Conservation (phyloP, 2,113 vertebrate species). For the Upupa epops region DNA sequence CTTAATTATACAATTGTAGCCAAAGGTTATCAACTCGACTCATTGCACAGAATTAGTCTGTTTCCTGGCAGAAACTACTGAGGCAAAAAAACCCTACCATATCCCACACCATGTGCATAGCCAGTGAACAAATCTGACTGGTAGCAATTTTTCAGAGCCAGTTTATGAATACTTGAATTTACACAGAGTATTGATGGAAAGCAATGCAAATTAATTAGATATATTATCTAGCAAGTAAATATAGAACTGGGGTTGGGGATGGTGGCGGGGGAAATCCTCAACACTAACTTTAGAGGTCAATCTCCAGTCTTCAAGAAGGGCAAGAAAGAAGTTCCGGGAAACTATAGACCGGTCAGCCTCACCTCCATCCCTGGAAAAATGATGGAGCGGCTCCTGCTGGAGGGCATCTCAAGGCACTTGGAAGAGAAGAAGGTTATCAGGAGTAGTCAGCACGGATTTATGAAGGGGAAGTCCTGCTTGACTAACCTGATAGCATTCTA, state of each 20-base stretch:
- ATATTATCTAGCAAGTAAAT: background rate
- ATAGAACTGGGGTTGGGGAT: too few species aligned
- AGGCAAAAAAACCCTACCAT: fast-evolving
- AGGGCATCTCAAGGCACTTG: too few species aligned
- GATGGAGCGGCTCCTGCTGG: too few species aligned
- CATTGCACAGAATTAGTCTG: background rate
- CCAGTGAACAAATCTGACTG: background rate
- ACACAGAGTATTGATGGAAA: background rate
- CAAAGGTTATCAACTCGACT: background rate
- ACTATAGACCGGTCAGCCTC: too few species aligned
- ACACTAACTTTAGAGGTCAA: background rate
- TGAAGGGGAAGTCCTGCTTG: too few species aligned
- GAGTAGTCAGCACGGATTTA: too few species aligned
- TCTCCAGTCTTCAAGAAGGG: too few species aligned
- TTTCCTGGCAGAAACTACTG: background rate
- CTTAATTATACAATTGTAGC: background rate
- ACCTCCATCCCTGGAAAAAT: too few species aligned
- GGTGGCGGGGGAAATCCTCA: background rate
- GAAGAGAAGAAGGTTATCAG: too few species aligned
- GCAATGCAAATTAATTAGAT: background rate
- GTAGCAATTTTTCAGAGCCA: background rate
- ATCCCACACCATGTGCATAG: fast-evolving
- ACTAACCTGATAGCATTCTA: too few species aligned
- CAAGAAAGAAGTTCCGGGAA: too few species aligned
- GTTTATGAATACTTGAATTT: background rate